A percentile compares a stretch with the other conserved stretches of the same genome.
phyloP scores from a whole-genome alignment of 2,888 invertebrate genomes.

The Patella depressa region DNA sequence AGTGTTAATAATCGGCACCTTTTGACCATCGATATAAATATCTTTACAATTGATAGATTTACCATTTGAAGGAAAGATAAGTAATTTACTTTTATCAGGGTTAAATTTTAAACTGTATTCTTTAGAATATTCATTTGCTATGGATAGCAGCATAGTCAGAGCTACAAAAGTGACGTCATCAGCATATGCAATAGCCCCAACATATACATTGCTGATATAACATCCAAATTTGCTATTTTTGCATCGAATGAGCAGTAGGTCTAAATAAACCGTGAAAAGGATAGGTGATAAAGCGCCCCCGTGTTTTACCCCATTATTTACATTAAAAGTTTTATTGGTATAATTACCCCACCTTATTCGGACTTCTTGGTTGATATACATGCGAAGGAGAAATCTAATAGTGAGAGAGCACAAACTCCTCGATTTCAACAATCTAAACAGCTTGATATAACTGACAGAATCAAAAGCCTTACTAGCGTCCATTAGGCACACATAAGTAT shows the following conservation, averaged over 20 bases:
- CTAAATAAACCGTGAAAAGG: background rate
- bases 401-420: background rate
- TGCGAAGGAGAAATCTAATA: background rate
- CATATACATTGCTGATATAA: too few relatives aligned
- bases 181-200: too few relatives aligned
- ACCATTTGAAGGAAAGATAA: too few relatives aligned
- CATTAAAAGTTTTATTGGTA: background rate
- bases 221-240: background rate
- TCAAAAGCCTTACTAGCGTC: conserved; percentile 1
- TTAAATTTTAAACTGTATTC: too few relatives aligned
- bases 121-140: too few relatives aligned
- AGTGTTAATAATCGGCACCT: too few relatives aligned
- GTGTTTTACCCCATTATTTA: background rate
- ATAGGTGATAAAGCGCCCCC: background rate
- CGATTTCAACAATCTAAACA: background rate
- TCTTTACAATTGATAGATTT: too few relatives aligned
- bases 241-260: background rate
- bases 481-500: background rate
- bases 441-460: background rate
- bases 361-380: background rate
- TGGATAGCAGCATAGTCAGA: too few relatives aligned
- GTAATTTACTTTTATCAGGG: too few relatives aligned
- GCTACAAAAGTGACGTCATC: too few relatives aligned
- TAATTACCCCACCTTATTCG: background rate
- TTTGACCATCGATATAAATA: too few relatives aligned